phyloP scores from a whole-genome alignment of 2,888 invertebrate genomes.

The Diogma glabrata region DNA sequence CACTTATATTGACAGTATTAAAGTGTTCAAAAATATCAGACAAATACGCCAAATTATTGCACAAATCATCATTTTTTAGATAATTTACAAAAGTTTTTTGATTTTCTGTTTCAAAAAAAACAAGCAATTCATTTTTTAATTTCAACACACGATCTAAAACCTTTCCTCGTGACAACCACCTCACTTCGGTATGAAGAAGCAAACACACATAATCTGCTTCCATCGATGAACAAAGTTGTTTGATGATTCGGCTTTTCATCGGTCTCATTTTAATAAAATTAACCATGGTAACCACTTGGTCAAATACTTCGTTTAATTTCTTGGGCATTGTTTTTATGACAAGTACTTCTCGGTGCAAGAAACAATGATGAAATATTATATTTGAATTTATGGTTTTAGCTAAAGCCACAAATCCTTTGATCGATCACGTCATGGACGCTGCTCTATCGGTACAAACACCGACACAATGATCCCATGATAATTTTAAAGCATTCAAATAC shows the following conservation, averaged over 20 bases:
- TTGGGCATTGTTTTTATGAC: background rate
- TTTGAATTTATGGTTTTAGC: background rate
- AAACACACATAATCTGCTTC: background rate
- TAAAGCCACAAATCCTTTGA: background rate
- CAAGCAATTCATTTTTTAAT: background rate
- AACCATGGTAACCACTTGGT: background rate
- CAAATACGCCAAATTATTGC: background rate
- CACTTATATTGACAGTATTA: constrained; percentile 7
- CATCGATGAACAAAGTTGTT: background rate
- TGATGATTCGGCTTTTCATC: background rate
- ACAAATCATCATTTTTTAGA: background rate
- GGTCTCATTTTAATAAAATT: background rate
- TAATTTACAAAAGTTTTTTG: background rate
- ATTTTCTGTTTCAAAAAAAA: constrained; percentile 1
- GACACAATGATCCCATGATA: background rate
- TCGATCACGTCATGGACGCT: background rate
- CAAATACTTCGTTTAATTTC: background rate
- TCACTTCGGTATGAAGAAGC: too few relatives aligned
- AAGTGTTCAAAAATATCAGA: constrained; percentile 9
- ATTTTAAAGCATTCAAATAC: background rate
- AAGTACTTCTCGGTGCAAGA: background rate
- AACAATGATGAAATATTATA: background rate
- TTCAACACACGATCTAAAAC: background rate
- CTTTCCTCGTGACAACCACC: background rate
- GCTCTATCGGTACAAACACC: background rate